These are phyloP conservation scores for Probaryconus sp. DNA, from an alignment of 1,140 invertebrate genomes.

Conservation along the genomic window DNA sequence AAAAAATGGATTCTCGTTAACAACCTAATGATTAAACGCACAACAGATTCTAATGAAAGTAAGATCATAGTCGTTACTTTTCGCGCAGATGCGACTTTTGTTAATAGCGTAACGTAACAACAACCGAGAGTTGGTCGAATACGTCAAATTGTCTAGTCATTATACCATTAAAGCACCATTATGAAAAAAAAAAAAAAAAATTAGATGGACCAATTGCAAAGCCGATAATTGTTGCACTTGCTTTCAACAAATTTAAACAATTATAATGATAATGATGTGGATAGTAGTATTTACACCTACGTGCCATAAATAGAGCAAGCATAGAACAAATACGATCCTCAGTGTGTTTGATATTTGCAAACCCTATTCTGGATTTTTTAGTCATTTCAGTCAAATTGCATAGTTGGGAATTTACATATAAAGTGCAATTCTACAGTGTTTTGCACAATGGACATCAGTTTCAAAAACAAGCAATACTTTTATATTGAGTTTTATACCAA, in stretches of 20 bases:
- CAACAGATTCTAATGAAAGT: slow-evolving; percentile 47
- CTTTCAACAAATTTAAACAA: slow-evolving; percentile 53
- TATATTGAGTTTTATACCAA: slow-evolving; percentile 57
- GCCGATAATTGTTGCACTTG: slow-evolving; percentile 56
- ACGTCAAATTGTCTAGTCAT: not conserved
- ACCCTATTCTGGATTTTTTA: too few species aligned
- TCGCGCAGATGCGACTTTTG: not conserved
- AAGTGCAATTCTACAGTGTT: not conserved
- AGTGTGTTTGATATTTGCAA: slow-evolving; percentile 32
- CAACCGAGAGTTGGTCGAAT: not conserved
- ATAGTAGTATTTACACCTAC: slow-evolving; percentile 59
- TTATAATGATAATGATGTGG: slow-evolving; percentile 43
- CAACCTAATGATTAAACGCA: slow-evolving; percentile 4
- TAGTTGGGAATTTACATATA: not conserved
- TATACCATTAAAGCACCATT: not conserved
- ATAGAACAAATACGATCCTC: slow-evolving; percentile 35
- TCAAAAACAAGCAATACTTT: slow-evolving; percentile 57
- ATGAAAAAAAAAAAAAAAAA: slow-evolving; percentile 3
- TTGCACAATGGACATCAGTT: slow-evolving; percentile 32
- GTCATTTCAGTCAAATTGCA: too few species aligned
- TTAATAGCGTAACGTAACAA: not conserved
- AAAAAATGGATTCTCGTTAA: slow-evolving; percentile 62
- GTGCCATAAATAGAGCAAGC: slow-evolving; percentile 57
- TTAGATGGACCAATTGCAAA: slow-evolving; percentile 57
- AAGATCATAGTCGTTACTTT: slow-evolving; percentile 18